Base-by-base conservation (phyloP, 1,140 invertebrate species). In the Scaptomyza pallida region DNA sequence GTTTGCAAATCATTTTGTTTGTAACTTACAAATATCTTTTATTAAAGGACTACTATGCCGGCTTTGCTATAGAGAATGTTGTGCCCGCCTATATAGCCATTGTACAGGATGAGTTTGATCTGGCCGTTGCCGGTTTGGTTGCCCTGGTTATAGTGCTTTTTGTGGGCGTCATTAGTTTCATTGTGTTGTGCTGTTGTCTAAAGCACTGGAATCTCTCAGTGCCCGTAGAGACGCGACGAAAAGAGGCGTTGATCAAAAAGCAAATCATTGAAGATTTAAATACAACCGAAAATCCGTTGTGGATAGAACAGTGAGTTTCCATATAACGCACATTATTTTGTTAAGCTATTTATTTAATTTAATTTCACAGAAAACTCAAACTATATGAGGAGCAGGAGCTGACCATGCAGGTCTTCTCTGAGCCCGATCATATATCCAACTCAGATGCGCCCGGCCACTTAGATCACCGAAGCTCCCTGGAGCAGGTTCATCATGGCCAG, bases 381-480 rank as follows among this genome's bases (percentile, higher is more conserved):
- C 93, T 97, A 0, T 98, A 98, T 85, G 97, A 98, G 91, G 97
- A 98, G 89, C 97, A 98, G 91, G 97, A 98, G 91, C 92, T 98
- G 52, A 97, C 96, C 13, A 98, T 97, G 97, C 96, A 97, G 91
- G 96, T 98, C 1, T 97, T 97, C 79, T 97, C 96, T 12, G 96
- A 97, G 82, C 93, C 90, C 16, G 90, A 90, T 75, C 89, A 90
- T 16, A 90, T 82, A 47, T 89, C 85, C 5, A 90, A 81, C 37
- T 89, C 76, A 17, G 90, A 92, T 75, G 65, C 91, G n/a, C 92
- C 91, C 8, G 83, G 75, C 13, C 88, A 86, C 15, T 48, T 90
- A 19, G 90, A 90, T 23, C 80, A 81, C 69, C 82, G 89, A 35
- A 86, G 82, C 69, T 89, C 89, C 2, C 69, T 90, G 37, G 93